These are phyloP conservation scores for Chrysoperla carnea DNA, from an alignment of 1,140 invertebrate species.

Conservation along the genomic window DNA sequence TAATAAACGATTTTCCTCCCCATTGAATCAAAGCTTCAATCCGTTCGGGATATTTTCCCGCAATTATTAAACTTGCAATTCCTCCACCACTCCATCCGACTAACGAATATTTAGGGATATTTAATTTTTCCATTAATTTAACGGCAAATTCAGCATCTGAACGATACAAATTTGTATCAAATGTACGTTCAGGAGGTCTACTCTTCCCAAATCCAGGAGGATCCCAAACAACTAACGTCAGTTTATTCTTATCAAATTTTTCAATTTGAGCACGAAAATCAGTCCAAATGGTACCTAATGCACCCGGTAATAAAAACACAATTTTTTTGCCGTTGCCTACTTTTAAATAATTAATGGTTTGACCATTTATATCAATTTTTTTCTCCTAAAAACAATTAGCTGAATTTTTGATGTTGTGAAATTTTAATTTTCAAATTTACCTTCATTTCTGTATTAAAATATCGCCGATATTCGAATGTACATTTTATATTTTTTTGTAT, in stretches of 20 bases:
- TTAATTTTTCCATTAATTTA: slow-evolving; percentile 56
- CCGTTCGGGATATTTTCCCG: slow-evolving; percentile 42
- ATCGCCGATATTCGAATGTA: no score
- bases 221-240: slow-evolving; percentile 71
- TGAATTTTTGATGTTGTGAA: no score
- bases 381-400: slow-evolving; percentile 9
- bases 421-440: no score
- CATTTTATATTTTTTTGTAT: no score
- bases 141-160: slow-evolving; percentile 54
- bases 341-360: slow-evolving; percentile 47
- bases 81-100: slow-evolving; percentile 85
- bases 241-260: slow-evolving; percentile 42
- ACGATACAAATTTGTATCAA: slow-evolving; percentile 48
- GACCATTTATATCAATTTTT: slow-evolving; percentile 12
- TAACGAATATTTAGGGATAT: slow-evolving; percentile 53
- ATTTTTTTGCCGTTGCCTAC: slow-evolving; percentile 47
- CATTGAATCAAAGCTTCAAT: slow-evolving; percentile 59
- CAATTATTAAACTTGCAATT: slow-evolving; percentile 55
- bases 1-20: slow-evolving; percentile 59
- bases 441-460: no score
- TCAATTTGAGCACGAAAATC: slow-evolving; percentile 68
- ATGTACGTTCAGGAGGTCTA: slow-evolving; percentile 54
- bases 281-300: slow-evolving; percentile 56
- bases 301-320: slow-evolving; percentile 58
- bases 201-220: slow-evolving; percentile 77